These are phyloP conservation scores for Silurus meridionalis DNA, from an alignment of 2,113 vertebrate genomes.

Conservation along the genomic window DNA sequence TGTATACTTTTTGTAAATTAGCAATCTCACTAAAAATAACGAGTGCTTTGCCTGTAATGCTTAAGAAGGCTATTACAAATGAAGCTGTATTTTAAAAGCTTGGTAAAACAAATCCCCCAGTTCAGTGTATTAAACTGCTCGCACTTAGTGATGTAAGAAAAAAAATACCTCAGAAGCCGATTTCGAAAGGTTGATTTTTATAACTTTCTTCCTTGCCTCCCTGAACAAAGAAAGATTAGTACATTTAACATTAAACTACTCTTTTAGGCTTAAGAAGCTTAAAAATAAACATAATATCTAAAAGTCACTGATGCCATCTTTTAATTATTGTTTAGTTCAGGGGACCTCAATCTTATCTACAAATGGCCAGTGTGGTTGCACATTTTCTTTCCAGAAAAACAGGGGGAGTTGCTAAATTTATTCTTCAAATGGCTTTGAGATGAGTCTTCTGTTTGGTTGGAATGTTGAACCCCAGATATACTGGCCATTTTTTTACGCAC, in stretches of 20 bases:
- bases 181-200: constrained; percentile 76
- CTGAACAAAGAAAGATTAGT: constrained; percentile 16
- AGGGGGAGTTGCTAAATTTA: too few relatives aligned
- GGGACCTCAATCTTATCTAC: too few relatives aligned
- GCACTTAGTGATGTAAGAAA: not conserved
- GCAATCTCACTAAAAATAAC: too few relatives aligned
- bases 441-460: not conserved
- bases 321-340: not conserved
- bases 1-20: too few relatives aligned
- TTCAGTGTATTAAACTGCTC: not conserved
- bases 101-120: not conserved
- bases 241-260: not conserved
- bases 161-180: constrained; percentile 73
- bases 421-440: too few relatives aligned
- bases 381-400: not conserved
- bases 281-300: not conserved
- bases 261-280: not conserved
- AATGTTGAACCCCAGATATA: not conserved
- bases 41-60: too few relatives aligned
- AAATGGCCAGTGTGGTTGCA: not conserved
- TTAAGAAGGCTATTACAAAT: too few relatives aligned
- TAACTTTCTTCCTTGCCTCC: constrained; percentile 73
- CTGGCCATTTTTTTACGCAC: not conserved
- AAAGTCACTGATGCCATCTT: not conserved
- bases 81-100: too few relatives aligned